Percentiles rank a stretch among this genome's conserved stretches.
Conservation (phyloP, 2,888 invertebrate species). For the Papilio elwesi region DNA sequence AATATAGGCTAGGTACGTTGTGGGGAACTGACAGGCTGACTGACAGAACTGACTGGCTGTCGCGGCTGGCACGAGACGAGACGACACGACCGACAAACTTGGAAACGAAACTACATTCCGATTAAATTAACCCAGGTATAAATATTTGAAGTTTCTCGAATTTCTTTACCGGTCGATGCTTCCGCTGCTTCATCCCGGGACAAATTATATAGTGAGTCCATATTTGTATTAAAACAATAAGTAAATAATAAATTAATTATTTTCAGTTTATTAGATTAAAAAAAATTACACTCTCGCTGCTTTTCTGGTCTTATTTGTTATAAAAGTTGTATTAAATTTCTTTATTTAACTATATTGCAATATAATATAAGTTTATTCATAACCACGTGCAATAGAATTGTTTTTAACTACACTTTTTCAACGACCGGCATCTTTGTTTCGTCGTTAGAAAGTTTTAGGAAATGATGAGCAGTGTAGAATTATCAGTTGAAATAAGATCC, state of each 20-base stretch:
- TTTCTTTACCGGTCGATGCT: neutral
- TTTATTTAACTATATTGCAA: too few species aligned
- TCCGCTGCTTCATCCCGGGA: neutral
- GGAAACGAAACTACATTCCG: neutral
- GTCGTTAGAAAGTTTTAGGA: neutral
- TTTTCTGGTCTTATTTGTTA: too few species aligned
- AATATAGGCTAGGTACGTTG: neutral
- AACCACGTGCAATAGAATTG: too few species aligned
- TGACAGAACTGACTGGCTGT: neutral
- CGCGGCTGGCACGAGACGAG: neutral
- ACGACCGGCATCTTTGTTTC: neutral
- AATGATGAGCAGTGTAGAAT: too few species aligned
- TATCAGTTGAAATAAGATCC: too few species aligned
- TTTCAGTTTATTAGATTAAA: neutral
- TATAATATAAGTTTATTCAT: too few species aligned
- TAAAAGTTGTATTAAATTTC: too few species aligned
- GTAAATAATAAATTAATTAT: too few species aligned
- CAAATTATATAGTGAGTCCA: neutral
- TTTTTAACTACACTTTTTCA: neutral
- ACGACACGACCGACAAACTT: neutral
- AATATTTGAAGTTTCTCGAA: constrained; percentile 15
- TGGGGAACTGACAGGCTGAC: neutral
- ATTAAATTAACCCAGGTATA: neutral
- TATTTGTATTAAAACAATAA: too few species aligned
- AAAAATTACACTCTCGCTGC: too few species aligned